Evolutionary conservation across 2,113 vertebrate genomes (phyloP), one percentile per base, ranked within the genome.

Genomic region (Chrysemys picta): DNA sequence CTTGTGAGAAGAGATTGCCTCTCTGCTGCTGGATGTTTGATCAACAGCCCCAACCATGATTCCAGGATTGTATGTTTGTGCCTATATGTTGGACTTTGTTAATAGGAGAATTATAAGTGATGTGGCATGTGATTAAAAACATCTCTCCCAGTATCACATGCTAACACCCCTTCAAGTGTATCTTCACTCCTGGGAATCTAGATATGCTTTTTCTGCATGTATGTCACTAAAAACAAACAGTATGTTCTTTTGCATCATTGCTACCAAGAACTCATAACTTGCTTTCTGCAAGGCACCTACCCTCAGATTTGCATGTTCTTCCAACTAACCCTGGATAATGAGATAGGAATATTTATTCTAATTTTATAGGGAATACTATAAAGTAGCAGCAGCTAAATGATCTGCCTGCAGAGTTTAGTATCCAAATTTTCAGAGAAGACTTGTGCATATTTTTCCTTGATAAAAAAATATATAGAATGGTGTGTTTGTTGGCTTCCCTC

Each of bases 201-300:
- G 50, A 38, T 79, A 89, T 38, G 19, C 2, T 85, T 85, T 69
- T 88, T 91, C 75, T 65, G 6, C 81, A 87, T 91, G 91, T 76
- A 56, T 14, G 81, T 84, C 49, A 78, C 85, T 93, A 93, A 94
- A 95, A 93, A 89, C 85, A 95, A 93, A 69, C 52, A 84, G 79
- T 42, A 0, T 5, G 11, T 88, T 92, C 81, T 85, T 96, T 96
- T 96, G 84, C 92, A 82, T 22, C 86, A 89, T 1, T 83, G 85
- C 95, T 89, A 96, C 81, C 95, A 87, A 95, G 93, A 88, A 76
- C 57, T 29, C 50, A 93, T 88, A 88, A 95, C 88, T 79, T 92
- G 87, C 84, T 75, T 89, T 50, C 76, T 93, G 89, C 88, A 57
- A 91, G n/a, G 87, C 79, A 96, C 85, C 82, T 92, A 82, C 56